A percentile compares a stretch with the other conserved stretches of the same genome.
Evolutionary conservation across 2,797 vertebrate species (phyloP).

Genomic region (Babyrousa celebensis): DNA sequence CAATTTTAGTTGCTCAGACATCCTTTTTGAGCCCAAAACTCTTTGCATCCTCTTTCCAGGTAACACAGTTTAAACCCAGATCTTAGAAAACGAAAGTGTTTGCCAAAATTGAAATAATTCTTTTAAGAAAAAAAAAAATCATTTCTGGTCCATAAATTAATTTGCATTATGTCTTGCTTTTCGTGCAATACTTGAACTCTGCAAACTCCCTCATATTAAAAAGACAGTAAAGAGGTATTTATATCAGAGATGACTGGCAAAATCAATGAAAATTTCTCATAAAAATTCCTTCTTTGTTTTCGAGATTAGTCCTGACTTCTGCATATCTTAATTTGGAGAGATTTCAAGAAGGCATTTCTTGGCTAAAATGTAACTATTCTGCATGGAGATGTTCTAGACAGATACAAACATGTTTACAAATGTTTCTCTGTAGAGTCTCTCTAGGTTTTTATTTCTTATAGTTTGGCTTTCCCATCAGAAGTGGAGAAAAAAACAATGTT

Average conservation of each 20-base stretch:
- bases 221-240: not conserved
- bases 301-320: constrained; percentile 66
- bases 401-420: not conserved
- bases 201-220: constrained; percentile 3
- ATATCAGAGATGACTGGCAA: constrained; percentile 52
- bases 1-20: not conserved
- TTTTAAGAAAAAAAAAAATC: constrained; percentile 27
- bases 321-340: constrained; percentile 52
- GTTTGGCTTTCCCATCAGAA: constrained; percentile 34
- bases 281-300: constrained; percentile 78
- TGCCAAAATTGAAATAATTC: constrained; percentile 24
- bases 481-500: not conserved
- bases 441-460: not conserved
- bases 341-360: constrained; percentile 16
- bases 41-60: constrained; percentile 16
- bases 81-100: constrained; percentile 50
- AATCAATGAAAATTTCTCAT: constrained; percentile 67
- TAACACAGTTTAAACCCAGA: not conserved
- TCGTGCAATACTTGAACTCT: constrained; percentile 18
- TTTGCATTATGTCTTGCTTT: not conserved
- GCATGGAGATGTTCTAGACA: not conserved
- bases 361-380: not conserved
- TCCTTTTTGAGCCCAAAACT: not conserved
- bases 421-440: not conserved
- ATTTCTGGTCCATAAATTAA: constrained; percentile 1